Conservation (phyloP, 2,797 vertebrate genomes). For the Harpagifer antarcticus region DNA sequence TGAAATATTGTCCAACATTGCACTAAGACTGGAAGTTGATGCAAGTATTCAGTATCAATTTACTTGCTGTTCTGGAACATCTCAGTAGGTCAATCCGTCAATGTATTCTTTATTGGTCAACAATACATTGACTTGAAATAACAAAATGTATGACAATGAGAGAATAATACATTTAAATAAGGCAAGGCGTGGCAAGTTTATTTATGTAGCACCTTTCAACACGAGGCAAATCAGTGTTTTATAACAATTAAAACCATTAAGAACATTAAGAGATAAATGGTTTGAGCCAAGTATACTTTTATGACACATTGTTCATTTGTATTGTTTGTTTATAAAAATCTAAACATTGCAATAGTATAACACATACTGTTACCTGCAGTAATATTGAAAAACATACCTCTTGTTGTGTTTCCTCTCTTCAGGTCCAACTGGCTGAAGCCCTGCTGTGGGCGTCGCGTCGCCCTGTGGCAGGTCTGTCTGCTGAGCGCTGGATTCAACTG, state of each 20-base stretch:
- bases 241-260: too few relatives aligned
- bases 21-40: not conserved
- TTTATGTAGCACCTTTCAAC: too few relatives aligned
- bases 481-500: constrained; percentile 98
- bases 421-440: constrained; percentile 99
- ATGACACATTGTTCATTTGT: not conserved
- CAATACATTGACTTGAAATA: not conserved
- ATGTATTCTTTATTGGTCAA: not conserved
- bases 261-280: too few relatives aligned
- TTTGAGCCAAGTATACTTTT: not conserved
- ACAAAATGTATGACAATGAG: not conserved
- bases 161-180: not conserved
- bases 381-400: not conserved
- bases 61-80: not conserved
- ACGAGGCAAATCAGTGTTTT: too few relatives aligned
- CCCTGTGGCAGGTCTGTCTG: constrained; percentile 97
- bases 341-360: not conserved
- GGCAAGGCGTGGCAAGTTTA: not conserved
- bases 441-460: constrained; percentile 94
- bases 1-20: not conserved
- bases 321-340: not conserved
- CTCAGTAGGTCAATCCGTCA: not conserved
- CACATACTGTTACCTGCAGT: not conserved
- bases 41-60: not conserved
- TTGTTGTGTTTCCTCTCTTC: constrained; percentile 16